Percentiles rank a stretch among this genome's conserved stretches.
These are phyloP conservation scores for Buathra laborator DNA, from an alignment of 2,888 invertebrate genomes.

Conservation along the genomic window DNA sequence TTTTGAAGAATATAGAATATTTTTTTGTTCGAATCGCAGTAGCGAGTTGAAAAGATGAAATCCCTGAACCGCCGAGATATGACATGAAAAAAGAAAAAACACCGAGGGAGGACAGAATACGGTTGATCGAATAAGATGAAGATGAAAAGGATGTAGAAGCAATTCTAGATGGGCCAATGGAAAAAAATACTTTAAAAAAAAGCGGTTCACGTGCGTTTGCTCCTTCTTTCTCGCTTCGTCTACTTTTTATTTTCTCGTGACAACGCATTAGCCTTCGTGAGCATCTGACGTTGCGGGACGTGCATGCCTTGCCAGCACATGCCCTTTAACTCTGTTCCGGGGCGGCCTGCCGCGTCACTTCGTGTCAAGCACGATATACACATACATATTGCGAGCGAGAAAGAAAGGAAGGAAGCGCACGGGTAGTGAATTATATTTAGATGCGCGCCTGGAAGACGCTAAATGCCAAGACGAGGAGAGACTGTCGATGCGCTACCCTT, in stretches of 20 bases:
- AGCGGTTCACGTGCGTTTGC: not conserved
- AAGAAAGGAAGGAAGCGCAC: constrained; percentile 19
- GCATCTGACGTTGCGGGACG: constrained; percentile 71
- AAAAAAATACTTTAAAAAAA: constrained; percentile 32
- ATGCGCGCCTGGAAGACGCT: constrained; percentile 65
- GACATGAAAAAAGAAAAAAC: not conserved
- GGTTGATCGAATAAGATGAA: not conserved
- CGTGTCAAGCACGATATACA: constrained; percentile 72
- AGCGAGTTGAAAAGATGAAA: not conserved
- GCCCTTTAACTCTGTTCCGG: constrained; percentile 55
- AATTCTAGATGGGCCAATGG: constrained; percentile 2
- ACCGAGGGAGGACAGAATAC: not conserved
- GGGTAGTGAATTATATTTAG: constrained; percentile 78
- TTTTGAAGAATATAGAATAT: too few relatives aligned
- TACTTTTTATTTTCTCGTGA: constrained; percentile 71
- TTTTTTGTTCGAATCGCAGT: too few relatives aligned
- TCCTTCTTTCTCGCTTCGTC: not conserved
- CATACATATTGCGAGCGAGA: constrained; percentile 11
- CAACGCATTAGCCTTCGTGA: constrained; percentile 78
- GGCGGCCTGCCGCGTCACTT: constrained; percentile 73
- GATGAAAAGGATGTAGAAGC: not conserved
- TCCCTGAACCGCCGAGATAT: not conserved
- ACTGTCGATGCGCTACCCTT: constrained; percentile 71
- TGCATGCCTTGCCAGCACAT: constrained; percentile 15
- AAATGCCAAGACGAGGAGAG: constrained; percentile 71